A percentile compares a stretch with the other conserved stretches of the same genome.
Conservation (phyloP, 1,140 invertebrate genomes). For the Ceratosolen solmsi region DNA sequence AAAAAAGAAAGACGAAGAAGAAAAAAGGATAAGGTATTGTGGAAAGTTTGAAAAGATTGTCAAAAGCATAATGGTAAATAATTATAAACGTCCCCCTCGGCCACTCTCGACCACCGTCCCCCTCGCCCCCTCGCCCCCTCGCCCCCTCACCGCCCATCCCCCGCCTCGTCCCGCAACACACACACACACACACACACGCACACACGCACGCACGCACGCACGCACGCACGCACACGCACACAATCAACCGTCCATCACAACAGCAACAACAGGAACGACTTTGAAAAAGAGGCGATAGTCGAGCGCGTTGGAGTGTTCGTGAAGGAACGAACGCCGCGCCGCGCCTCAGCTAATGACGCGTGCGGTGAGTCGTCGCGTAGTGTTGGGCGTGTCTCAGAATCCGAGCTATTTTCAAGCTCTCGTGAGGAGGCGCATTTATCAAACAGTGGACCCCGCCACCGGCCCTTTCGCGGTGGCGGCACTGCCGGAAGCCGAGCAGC, state of each 20-base stretch:
- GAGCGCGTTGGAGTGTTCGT: not conserved
- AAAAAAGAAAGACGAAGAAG: too few relatives aligned
- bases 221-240: too few relatives aligned
- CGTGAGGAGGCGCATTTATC: constrained; percentile 46
- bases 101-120: too few relatives aligned
- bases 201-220: too few relatives aligned
- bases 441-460: not conserved
- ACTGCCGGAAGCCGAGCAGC: constrained; percentile 30
- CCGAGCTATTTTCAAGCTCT: constrained; percentile 43
- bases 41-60: not conserved
- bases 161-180: too few relatives aligned
- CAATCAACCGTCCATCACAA: too few relatives aligned
- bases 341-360: constrained; percentile 41
- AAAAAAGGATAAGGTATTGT: too few relatives aligned
- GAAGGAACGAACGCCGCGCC: constrained; percentile 6
- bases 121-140: too few relatives aligned
- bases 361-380: constrained; percentile 2
- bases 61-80: constrained; percentile 24
- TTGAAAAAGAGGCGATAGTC: too few relatives aligned
- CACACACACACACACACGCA: too few relatives aligned
- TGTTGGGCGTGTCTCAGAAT: constrained; percentile 41
- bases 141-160: too few relatives aligned
- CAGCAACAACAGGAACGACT: too few relatives aligned
- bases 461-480: not conserved
- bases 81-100: not conserved